These are phyloP conservation scores for Hippolais icterina DNA, from an alignment of 2,113 vertebrate species.

Conservation along the genomic window DNA sequence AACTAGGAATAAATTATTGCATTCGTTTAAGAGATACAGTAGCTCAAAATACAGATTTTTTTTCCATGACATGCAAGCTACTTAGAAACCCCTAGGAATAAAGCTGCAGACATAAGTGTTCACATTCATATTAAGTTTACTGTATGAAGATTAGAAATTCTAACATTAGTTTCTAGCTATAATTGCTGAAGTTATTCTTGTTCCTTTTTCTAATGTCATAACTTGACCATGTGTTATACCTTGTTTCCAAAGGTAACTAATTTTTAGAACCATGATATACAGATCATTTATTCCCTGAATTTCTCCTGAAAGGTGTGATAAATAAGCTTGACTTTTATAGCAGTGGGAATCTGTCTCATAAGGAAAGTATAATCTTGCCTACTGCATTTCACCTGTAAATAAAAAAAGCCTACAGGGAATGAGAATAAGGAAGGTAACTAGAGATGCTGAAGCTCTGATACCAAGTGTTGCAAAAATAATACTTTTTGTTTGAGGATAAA, in stretches of 20 bases:
- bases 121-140: background rate
- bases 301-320: background rate
- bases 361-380: background rate
- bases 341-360: background rate
- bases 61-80: background rate
- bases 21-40: background rate
- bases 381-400: background rate
- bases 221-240: background rate
- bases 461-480: background rate
- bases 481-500: background rate
- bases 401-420: background rate
- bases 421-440: background rate
- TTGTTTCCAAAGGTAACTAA: background rate
- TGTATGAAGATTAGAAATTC: background rate
- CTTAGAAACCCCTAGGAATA: background rate
- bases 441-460: background rate
- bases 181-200: background rate
- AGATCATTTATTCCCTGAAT: background rate
- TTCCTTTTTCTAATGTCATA: background rate
- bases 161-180: background rate
- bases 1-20: background rate
- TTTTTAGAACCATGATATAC: background rate
- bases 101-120: background rate
- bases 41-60: background rate
- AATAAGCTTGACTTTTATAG: background rate